phyloP scores from a whole-genome alignment of 2,797 vertebrate species.

The Pachyuromys duprasi region DNA sequence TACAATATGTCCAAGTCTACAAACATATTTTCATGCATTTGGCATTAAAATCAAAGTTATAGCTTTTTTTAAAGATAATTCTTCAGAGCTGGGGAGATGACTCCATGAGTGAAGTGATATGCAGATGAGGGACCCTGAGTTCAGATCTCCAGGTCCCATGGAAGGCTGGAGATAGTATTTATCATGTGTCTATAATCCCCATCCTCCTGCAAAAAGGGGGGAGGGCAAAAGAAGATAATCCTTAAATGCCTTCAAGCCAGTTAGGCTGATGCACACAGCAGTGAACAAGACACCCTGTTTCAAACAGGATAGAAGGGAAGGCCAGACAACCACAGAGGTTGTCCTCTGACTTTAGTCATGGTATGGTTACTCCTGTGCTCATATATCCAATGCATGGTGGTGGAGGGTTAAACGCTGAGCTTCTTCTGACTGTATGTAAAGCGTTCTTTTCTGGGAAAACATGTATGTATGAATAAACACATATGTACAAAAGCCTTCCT shows the following conservation, averaged over 20 bases:
- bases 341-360: not conserved
- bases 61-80: slow-evolving; percentile 9
- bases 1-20: not conserved
- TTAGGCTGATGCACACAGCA: not conserved
- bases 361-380: not conserved
- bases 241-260: not conserved
- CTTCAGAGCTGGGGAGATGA: not conserved
- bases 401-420: not conserved
- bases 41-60: slow-evolving; percentile 41
- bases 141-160: not conserved
- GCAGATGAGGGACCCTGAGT: not conserved
- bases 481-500: not conserved
- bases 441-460: slow-evolving; percentile 37
- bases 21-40: slow-evolving; percentile 41
- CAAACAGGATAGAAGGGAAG: not conserved
- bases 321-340: not conserved
- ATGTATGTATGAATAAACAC: not conserved
- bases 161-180: not conserved
- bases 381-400: not conserved
- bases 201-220: not conserved
- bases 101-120: not conserved
- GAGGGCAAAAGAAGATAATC: not conserved
- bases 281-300: not conserved
- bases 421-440: not conserved
- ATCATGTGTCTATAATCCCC: not conserved